phyloP scores from a whole-genome alignment of 2,797 vertebrate genomes.

The Galagoides demidoff region DNA sequence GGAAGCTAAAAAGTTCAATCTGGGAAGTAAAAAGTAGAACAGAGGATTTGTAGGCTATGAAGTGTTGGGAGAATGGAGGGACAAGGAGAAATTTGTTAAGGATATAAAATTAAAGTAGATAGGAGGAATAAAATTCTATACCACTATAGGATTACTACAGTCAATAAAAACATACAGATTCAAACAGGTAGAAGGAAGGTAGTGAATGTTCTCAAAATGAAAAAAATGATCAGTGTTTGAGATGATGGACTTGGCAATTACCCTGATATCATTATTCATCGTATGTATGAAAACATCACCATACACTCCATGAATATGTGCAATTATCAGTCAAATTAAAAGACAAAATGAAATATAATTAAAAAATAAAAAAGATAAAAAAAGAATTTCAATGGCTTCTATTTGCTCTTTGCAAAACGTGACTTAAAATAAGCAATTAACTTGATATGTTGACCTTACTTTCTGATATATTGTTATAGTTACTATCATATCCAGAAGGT shows the following conservation, averaged over 20 bases:
- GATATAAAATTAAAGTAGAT: neutral
- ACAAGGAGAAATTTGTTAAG: neutral
- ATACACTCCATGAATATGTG: neutral
- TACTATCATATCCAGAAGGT: neutral
- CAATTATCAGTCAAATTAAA: neutral
- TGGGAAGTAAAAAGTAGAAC: too few relatives aligned
- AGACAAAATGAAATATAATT: neutral
- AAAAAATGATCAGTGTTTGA: neutral
- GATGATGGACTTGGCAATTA: neutral
- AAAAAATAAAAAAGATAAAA: neutral
- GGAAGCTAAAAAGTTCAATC: too few relatives aligned
- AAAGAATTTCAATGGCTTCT: neutral
- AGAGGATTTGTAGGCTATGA: too few relatives aligned
- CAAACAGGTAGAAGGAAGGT: neutral
- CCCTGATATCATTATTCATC: neutral
- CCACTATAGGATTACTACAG: neutral
- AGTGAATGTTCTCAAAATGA: neutral
- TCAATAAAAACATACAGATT: neutral
- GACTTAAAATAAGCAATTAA: neutral
- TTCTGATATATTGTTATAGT: neutral
- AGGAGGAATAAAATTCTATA: neutral
- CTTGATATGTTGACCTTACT: neutral
- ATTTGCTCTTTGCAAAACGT: neutral
- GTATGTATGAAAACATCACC: neutral
- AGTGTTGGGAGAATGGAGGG: too few relatives aligned